These are phyloP conservation scores for Pangasianodon gigas DNA, from an alignment of 2,113 vertebrate species.

Conservation along the genomic window DNA sequence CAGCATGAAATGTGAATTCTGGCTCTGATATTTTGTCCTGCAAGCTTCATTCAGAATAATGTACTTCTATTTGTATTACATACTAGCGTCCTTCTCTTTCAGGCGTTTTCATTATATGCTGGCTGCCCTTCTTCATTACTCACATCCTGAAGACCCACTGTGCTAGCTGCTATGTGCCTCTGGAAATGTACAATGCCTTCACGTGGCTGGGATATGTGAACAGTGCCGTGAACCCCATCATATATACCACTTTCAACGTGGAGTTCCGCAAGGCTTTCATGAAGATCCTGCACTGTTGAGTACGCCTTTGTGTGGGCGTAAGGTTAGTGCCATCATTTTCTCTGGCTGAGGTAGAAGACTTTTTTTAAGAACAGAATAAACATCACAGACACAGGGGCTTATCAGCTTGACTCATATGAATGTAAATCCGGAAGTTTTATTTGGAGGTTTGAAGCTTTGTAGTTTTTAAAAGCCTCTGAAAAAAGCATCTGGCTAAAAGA, in stretches of 20 bases:
- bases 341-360: background rate
- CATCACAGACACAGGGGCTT: slow-evolving; percentile 28
- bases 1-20: background rate
- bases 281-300: slow-evolving; percentile 95
- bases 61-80: background rate
- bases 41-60: background rate
- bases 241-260: slow-evolving; percentile 97
- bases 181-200: slow-evolving; percentile 92
- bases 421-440: slow-evolving; percentile 42
- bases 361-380: slow-evolving; percentile 24
- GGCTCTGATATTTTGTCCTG: background rate
- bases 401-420: slow-evolving; percentile 44
- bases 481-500: slow-evolving; percentile 1
- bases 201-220: slow-evolving; percentile 99
- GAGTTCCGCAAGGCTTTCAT: slow-evolving; percentile 98
- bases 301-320: background rate
- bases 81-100: slow-evolving; percentile 30
- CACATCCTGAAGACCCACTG: slow-evolving; percentile 99
- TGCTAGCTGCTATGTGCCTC: slow-evolving; percentile 77
- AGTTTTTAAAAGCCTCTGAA: slow-evolving; percentile 21
- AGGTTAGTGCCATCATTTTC: slow-evolving; percentile 26
- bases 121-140: slow-evolving; percentile 98
- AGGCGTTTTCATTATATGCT: slow-evolving; percentile 99
- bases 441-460: slow-evolving; percentile 23
- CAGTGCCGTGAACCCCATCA: slow-evolving; percentile 97